Percentiles rank a stretch among this genome's conserved stretches.
Conservation (phyloP, 2,888 invertebrate genomes). For the Lysandra bellargus region DNA sequence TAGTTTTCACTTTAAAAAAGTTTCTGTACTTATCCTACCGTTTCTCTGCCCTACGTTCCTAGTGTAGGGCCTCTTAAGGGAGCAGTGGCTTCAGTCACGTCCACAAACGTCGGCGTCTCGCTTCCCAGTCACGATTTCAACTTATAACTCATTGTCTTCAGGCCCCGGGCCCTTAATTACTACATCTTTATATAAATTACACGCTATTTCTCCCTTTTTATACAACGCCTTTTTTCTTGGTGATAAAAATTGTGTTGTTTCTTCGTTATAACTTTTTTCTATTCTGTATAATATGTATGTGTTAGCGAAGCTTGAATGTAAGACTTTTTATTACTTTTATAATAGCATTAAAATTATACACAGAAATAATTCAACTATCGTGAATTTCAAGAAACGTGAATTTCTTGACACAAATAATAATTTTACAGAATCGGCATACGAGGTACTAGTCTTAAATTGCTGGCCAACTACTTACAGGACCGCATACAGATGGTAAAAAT, state of each 20-base stretch:
- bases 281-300: background rate
- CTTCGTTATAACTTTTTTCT: background rate
- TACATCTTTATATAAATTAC: constrained; percentile 44
- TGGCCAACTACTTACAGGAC: no score
- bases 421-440: no score
- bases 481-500: no score
- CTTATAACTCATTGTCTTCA: constrained; percentile 38
- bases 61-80: constrained; percentile 33
- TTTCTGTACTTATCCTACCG: background rate
- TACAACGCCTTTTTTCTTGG: background rate
- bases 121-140: constrained; percentile 38
- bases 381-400: no score
- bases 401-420: no score
- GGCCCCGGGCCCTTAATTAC: constrained; percentile 34
- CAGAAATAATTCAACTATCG: no score
- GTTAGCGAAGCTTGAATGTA: background rate
- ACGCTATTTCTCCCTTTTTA: constrained; percentile 38
- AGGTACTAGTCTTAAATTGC: no score
- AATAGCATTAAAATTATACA: no score
- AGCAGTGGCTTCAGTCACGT: constrained; percentile 36
- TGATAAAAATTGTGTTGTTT: background rate
- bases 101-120: constrained; percentile 30
- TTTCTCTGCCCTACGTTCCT: background rate
- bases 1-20: no score
- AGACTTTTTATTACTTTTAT: no score